These are phyloP conservation scores for Philaenus spumarius DNA, from an alignment of 1,140 invertebrate species.

Conservation along the genomic window DNA sequence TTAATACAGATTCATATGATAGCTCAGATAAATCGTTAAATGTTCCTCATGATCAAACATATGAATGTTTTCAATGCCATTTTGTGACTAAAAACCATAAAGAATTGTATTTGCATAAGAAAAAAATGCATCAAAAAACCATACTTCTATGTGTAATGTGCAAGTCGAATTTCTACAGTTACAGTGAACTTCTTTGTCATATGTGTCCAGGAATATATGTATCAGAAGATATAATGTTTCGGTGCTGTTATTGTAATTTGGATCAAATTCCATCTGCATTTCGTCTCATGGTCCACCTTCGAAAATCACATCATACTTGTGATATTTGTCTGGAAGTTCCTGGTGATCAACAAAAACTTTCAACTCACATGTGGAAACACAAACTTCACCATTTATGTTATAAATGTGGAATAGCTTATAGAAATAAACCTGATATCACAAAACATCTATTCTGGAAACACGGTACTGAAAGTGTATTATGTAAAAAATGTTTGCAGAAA, in stretches of 20 bases:
- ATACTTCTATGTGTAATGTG: constrained; percentile 76
- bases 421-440: constrained; percentile 77
- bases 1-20: constrained; percentile 64
- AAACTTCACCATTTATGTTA: constrained; percentile 79
- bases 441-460: constrained; percentile 88
- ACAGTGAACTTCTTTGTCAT: constrained; percentile 77
- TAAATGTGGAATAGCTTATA: constrained; percentile 74
- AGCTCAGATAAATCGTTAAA: constrained; percentile 48
- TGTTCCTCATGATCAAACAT: constrained; percentile 47
- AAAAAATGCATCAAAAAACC: constrained; percentile 75
- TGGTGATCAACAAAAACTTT: constrained; percentile 65
- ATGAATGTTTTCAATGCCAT: constrained; percentile 78
- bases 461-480: constrained; percentile 75
- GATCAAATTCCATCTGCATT: constrained; percentile 73
- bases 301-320: constrained; percentile 73
- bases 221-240: constrained; percentile 50
- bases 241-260: constrained; percentile 67
- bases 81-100: constrained; percentile 67
- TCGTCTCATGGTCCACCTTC: constrained; percentile 74
- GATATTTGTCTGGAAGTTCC: constrained; percentile 77
- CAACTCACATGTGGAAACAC: constrained; percentile 82
- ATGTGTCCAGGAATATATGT: constrained; percentile 70
- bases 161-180: constrained; percentile 75
- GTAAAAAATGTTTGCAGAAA: constrained; percentile 77
- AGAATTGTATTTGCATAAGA: constrained; percentile 74